Evolutionary conservation across 2,797 vertebrate genomes (phyloP).

Genomic region (Sciurus vulgaris): DNA sequence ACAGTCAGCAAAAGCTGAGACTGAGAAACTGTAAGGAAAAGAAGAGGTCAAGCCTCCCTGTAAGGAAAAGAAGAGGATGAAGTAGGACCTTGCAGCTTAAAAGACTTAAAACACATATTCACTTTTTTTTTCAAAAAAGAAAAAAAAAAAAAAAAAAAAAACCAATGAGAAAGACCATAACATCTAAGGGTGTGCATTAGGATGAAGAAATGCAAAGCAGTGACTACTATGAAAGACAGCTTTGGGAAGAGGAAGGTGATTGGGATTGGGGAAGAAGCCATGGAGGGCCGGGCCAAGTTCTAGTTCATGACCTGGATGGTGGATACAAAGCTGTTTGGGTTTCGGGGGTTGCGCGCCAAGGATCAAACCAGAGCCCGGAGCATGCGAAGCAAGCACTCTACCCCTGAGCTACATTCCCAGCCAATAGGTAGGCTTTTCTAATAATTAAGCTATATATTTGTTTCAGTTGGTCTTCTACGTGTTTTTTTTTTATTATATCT

Average conservation of each 20-base stretch:
- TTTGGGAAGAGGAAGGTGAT: not conserved
- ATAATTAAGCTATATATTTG: not conserved
- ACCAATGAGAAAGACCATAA: not conserved
- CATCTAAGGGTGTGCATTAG: not conserved
- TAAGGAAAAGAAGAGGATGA: not conserved
- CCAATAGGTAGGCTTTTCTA: not conserved
- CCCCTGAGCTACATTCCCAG: not conserved
- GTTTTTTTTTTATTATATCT: not conserved
- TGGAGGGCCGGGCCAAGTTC: not conserved
- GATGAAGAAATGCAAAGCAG: not conserved
- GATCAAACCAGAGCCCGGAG: too few relatives aligned
- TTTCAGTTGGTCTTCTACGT: conserved; percentile 16
- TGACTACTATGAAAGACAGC: not conserved
- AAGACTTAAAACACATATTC: not conserved
- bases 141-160: not conserved
- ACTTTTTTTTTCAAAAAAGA: not conserved
- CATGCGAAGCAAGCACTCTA: too few relatives aligned
- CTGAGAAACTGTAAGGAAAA: not conserved
- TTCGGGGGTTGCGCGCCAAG: too few relatives aligned
- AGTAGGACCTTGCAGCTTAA: not conserved
- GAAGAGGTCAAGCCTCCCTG: not conserved
- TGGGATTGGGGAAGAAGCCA: not conserved
- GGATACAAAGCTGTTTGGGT: not conserved
- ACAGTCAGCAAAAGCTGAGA: not conserved
- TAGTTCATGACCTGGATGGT: not conserved